phyloP scores from a whole-genome alignment of 64 coral and sea anemone genomes.

The Porites lutea region DNA sequence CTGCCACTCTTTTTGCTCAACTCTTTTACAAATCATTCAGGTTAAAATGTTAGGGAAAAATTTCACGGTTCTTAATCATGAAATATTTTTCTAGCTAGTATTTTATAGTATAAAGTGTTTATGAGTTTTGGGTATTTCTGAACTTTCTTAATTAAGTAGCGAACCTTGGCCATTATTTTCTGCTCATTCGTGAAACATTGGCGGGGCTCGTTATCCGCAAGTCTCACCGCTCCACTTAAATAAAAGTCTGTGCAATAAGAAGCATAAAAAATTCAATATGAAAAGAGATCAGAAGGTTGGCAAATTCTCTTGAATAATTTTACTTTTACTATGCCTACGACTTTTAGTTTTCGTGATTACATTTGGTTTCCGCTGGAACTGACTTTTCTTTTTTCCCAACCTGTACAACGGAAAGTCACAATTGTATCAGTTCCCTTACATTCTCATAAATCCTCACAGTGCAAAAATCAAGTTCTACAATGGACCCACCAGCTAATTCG shows the following conservation, averaged over 20 bases:
- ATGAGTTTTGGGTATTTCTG: too few relatives aligned
- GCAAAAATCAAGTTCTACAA: neutral
- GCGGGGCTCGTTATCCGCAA: too few relatives aligned
- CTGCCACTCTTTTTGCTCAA: too few relatives aligned
- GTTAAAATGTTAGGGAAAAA: too few relatives aligned
- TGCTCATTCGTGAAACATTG: too few relatives aligned
- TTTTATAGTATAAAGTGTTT: too few relatives aligned
- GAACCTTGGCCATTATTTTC: too few relatives aligned
- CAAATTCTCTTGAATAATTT: neutral
- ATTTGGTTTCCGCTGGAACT: neutral
- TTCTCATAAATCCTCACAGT: conserved; percentile 6
- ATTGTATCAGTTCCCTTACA: neutral
- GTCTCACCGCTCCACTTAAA: neutral
- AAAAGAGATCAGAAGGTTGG: neutral
- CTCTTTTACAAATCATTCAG: too few relatives aligned
- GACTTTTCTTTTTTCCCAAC: neutral
- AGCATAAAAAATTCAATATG: neutral
- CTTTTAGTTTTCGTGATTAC: neutral
- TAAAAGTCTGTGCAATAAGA: neutral
- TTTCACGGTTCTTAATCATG: too few relatives aligned
- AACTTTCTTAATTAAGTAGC: too few relatives aligned
- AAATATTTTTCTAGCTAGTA: too few relatives aligned
- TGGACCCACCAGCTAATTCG: neutral
- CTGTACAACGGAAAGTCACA: neutral
- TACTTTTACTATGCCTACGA: neutral